Base-by-base conservation (phyloP, 2,797 vertebrate genomes). In the Echiichthys vipera region DNA sequence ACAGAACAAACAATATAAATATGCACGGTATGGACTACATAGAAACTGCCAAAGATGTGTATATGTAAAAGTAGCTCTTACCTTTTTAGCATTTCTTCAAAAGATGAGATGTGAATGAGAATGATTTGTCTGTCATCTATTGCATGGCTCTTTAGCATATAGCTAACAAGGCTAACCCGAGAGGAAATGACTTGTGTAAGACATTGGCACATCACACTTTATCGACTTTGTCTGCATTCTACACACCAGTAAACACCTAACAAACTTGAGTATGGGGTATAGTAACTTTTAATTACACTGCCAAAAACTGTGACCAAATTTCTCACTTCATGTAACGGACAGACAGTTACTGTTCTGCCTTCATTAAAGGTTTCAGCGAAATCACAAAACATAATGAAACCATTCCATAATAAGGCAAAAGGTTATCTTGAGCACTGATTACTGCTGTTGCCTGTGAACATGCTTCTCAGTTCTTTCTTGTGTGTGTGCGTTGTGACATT, bases 271-370 rank as follows among this genome's bases (percentile, higher is more conserved):
- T 57, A 54, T 67, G 12, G 17, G 20, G 4, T 2, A 2, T 18
- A 42, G 50, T 69, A 59, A 77, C 53, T 65, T 78, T 80, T 47
- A 76, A 73, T 84, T 80, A 53, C 27, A 57, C 51, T 1, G 7
- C 58, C n/a, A 18, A 46, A 75, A 76, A 73, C 46, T 56, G 40
- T 71, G 71, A 74, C 64, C 59, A 17, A 49, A 74, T 83, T 75
- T 63, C 49, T 72, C 57, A 47, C 65, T 49, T 51, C 47, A 61
- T 43, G 34, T 57, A 39, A 71, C 17, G 17, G 69, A 67, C 5
- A 65, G 59, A 59, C 61, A 49, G 17, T 34, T 15, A 32, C 40
- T 62, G 43, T 54, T 62, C 50, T 55, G 11, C 14, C 5, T 42
- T 49, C 9, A 49, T 22, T 22, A 34, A 39, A 40, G 11, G 36